These are phyloP conservation scores for Lophotis ruficrista DNA, from an alignment of 2,113 vertebrate species.

Conservation along the genomic window DNA sequence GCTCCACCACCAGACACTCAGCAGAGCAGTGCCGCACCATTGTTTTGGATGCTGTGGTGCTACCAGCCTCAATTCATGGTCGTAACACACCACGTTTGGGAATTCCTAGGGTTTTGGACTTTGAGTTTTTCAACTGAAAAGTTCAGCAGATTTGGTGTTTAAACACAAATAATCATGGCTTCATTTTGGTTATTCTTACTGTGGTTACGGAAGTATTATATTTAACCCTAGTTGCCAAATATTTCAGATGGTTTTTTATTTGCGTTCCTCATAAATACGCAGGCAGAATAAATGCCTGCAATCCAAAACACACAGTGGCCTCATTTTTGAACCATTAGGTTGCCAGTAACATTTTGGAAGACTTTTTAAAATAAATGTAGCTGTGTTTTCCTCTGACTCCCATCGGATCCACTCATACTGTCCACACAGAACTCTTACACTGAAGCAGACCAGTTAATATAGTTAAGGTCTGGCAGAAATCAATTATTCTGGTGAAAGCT, in stretches of 20 bases:
- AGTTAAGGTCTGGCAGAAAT: constrained; percentile 27
- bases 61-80: neutral
- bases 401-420: neutral
- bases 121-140: neutral
- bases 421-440: neutral
- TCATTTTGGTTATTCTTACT: neutral
- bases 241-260: neutral
- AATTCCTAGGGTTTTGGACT: neutral
- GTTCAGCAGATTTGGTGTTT: neutral
- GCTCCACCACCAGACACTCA: fast-evolving
- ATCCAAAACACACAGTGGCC: neutral
- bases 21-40: neutral
- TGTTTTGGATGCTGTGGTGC: neutral
- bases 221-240: neutral
- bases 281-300: neutral
- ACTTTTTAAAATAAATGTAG: neutral
- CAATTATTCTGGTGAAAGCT: constrained; percentile 52
- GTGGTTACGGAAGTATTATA: neutral
- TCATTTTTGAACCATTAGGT: neutral
- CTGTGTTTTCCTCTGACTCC: neutral
- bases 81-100: neutral
- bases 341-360: neutral
- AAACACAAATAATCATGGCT: neutral
- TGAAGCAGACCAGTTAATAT: neutral
- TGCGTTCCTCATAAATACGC: constrained; percentile 18